Evolutionary conservation across 1,140 invertebrate genomes (phyloP), one percentile per base, ranked within the genome.

Genomic region (Brevipalpus yothersi): DNA sequence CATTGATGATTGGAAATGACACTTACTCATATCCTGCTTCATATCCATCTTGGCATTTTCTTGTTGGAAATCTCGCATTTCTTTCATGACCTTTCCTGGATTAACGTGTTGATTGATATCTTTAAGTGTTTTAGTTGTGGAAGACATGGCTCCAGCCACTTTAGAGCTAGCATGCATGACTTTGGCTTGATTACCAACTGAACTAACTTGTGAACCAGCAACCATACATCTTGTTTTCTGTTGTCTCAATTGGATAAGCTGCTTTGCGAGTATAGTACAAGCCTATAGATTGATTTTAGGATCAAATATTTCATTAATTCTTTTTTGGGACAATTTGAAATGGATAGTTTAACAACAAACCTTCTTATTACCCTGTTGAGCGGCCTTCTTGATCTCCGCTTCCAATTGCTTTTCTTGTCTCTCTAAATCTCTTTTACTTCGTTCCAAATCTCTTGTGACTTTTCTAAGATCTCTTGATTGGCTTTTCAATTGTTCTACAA

Each of bases 11-110:
- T 9, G 11, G 39, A 19, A 39, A 12, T 8, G 12, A 10, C 23
- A 55, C 53, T 55, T 76, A 86, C 83, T 88, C 80, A 91, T 85
- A 76, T 93, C 88, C 72, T 91, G 87, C 11, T 84, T 85, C 86
- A 93, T 91, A 64, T 84, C 84, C 83, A 93, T 86, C 69, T 84
- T 86, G 67, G 80, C 80, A 67, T 80, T 80, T 56, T 84, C 83
- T 68, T 80, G 79, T 67, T 80, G 77, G 72, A 93, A 93, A 13
- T 84, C 80, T 65, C 81, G 77, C 75, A 90, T 80, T 55, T 81
- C 83, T 63, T 81, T 80, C 4, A 80, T 80, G 21, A 90, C 78
- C 68, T 86, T 78, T 68, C 83, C 79, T 41, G 88, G 84, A 63
- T 87, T 84, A 79, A 91, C 81, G 5, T 86, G 72, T 67, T 82